A percentile compares a stretch with the other conserved stretches of the same genome.
These are phyloP conservation scores for Cricetomys ansorgei DNA, from an alignment of 2,113 vertebrate species.

Conservation along the genomic window DNA sequence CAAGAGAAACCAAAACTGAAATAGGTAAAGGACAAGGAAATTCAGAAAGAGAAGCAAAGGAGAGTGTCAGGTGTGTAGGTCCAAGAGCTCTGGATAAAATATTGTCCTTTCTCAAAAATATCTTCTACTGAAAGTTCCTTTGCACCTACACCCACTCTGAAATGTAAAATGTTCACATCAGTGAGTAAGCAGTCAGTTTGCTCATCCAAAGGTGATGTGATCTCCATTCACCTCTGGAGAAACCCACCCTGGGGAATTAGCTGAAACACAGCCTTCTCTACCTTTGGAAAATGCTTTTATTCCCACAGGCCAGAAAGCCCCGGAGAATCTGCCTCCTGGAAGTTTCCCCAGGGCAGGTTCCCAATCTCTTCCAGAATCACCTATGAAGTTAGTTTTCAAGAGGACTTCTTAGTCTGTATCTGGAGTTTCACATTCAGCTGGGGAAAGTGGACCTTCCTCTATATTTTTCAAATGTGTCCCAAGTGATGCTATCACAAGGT, in stretches of 20 bases:
- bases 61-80: not conserved
- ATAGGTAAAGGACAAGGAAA: conserved; percentile 10
- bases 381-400: not conserved
- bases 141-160: not conserved
- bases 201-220: not conserved
- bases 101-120: conserved; percentile 46
- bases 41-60: conserved; percentile 1
- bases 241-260: conserved; percentile 6
- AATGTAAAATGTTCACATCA: not conserved
- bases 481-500: conserved; percentile 35
- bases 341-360: not conserved
- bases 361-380: not conserved
- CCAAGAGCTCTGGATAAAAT: not conserved
- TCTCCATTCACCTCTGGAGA: conserved; percentile 39
- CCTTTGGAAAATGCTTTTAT: conserved; percentile 47
- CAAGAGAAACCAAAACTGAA: not conserved
- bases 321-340: conserved; percentile 30
- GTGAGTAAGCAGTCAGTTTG: conserved; percentile 14
- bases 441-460: not conserved
- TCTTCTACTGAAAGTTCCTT: not conserved
- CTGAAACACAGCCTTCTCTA: not conserved
- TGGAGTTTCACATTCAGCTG: conserved; percentile 7
- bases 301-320: conserved; percentile 42
- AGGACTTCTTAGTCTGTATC: not conserved
- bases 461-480: not conserved